A percentile compares a stretch with the other conserved stretches of the same genome.
Conservation (phyloP, 2,797 vertebrate genomes). For the Dicrostonyx torquatus region DNA sequence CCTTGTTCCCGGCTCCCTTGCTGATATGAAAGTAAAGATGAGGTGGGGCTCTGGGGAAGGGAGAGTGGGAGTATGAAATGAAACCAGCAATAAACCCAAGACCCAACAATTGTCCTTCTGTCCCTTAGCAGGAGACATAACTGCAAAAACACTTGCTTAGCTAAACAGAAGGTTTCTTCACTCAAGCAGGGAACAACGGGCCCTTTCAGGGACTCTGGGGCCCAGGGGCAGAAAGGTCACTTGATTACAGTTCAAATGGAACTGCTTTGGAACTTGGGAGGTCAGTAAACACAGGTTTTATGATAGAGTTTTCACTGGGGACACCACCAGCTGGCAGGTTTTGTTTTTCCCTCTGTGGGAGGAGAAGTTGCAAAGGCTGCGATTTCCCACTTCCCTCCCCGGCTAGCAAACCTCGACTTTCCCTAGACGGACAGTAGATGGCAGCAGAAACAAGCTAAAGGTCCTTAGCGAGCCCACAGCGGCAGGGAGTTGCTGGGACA, state of each 20-base stretch:
- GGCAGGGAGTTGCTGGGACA: slow-evolving; percentile 10
- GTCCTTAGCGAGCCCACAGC: accelerated
- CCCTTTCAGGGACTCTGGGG: slow-evolving; percentile 73
- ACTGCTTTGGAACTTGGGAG: slow-evolving; percentile 52
- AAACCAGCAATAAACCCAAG: slow-evolving; percentile 58
- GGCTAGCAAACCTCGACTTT: background rate
- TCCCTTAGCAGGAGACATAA: slow-evolving; percentile 72
- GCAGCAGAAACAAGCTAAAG: slow-evolving; percentile 86
- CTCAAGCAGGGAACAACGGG: slow-evolving; percentile 79
- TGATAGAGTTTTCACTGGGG: slow-evolving; percentile 31
- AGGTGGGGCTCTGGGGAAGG: background rate
- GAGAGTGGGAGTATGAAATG: background rate
- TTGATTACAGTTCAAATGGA: slow-evolving; percentile 67
- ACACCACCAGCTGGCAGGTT: slow-evolving; percentile 42
- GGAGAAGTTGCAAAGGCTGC: background rate
- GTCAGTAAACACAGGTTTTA: slow-evolving; percentile 63
- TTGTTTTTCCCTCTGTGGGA: background rate
- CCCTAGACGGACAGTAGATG: slow-evolving; percentile 85
- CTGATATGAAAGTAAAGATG: background rate
- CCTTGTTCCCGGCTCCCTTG: background rate
- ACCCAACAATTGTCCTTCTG: slow-evolving; percentile 83
- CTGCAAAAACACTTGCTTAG: slow-evolving; percentile 77
- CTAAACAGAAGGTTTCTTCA: slow-evolving; percentile 79
- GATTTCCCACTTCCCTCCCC: background rate
- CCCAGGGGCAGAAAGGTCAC: background rate